Base-by-base conservation (phyloP, 2,797 vertebrate species). In the Picus viridis region DNA sequence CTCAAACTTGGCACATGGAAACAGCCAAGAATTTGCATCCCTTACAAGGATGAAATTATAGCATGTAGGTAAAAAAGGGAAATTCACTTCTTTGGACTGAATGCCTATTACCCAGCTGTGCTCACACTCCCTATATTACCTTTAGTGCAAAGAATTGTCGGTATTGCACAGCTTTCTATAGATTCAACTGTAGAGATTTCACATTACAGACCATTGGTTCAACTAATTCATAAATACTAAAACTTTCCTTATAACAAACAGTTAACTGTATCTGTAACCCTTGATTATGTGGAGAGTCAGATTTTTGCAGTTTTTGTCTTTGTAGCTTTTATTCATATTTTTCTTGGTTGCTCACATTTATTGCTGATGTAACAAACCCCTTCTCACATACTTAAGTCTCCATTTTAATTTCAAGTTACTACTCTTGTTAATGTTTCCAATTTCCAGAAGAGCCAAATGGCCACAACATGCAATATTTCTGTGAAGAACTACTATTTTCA, bases 111-210 rank as follows among this genome's bases (percentile, higher is more conserved):
- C 47, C 23, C 26, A 67, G 6, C 41, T 8, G 0, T 4, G 30
- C 30, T 6, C 54, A 27, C 7, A 19, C 58, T 29, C 63, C 2
- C 7, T 3, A 2, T 0, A 0, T 15, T 30, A 24, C 12, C 12
- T 18, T 47, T 30, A 6, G 9, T 12, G 26, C 73, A 85, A 58
- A 29, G 47, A 22, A 43, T 41, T 36, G 56, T 11, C 73, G 77
- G 57, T 34, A 30, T 0, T 32, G n/a, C 39, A 16, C 26, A 36
- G 23, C 12, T 72, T 81, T 32, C 69, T 64, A 6, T 11, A 56
- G 32, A 68, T 72, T 68, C 16, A 65, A 15, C 58, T 51, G 69
- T 2, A 47, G 0, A 39, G 39, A 54, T 68, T 73, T 71, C 29
- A 72, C 22, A 45, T 32, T 4, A 59, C 5, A 49, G 16, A 14